Percentiles rank a stretch among this genome's conserved stretches.
phyloP scores from a whole-genome alignment of 2,797 vertebrate genomes.

The Syngnathus rostellatus region DNA sequence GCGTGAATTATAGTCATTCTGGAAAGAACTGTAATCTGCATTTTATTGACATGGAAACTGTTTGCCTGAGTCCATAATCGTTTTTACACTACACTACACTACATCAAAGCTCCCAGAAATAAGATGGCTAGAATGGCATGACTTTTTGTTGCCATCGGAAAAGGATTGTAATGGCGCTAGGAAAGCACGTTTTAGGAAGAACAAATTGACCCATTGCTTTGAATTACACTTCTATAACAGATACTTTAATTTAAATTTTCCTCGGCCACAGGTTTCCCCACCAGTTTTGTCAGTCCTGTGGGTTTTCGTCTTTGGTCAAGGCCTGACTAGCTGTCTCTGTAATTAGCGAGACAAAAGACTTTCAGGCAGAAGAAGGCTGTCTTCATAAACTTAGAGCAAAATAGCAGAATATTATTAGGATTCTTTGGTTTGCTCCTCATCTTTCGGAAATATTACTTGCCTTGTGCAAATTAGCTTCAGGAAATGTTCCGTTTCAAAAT shows the following conservation, averaged over 20 bases:
- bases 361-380: slow-evolving; percentile 43
- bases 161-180: too few species aligned
- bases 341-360: slow-evolving; percentile 62
- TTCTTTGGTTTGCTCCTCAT: slow-evolving; percentile 31
- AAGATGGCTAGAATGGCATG: too few species aligned
- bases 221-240: neutral
- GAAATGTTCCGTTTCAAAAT: neutral
- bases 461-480: neutral
- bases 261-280: slow-evolving; percentile 53
- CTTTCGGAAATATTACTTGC: slow-evolving; percentile 30
- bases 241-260: slow-evolving; percentile 16
- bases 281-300: slow-evolving; percentile 54
- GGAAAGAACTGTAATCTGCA: too few species aligned
- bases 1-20: too few species aligned
- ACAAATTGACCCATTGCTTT: neutral
- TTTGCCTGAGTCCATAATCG: too few species aligned
- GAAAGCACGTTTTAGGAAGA: neutral
- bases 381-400: slow-evolving; percentile 38
- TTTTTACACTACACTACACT: too few species aligned
- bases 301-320: slow-evolving; percentile 53
- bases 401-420: slow-evolving; percentile 33
- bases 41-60: too few species aligned
- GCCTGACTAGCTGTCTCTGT: slow-evolving; percentile 57
- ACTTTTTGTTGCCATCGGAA: too few species aligned
- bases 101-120: too few species aligned